Evolutionary conservation across 1,140 invertebrate species (phyloP).

Genomic region (Drosophila ironensis): DNA sequence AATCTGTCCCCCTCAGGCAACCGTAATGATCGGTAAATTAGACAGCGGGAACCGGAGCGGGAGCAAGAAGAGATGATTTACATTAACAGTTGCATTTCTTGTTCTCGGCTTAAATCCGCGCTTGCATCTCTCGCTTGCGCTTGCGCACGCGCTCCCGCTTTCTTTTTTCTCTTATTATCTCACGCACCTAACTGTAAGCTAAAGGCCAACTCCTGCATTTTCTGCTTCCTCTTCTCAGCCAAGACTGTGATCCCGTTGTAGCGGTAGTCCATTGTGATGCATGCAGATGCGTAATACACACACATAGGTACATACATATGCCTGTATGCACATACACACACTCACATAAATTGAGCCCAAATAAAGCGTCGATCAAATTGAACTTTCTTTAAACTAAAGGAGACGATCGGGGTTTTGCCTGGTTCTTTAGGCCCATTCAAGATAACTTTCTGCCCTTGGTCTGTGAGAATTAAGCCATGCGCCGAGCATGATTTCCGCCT

Average conservation of each 20-base stretch:
- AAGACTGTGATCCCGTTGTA: conserved; percentile 37
- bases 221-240: neutral
- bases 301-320: conserved; percentile 4
- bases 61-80: conserved; percentile 52
- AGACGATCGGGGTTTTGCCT: neutral
- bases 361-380: neutral
- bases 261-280: conserved; percentile 66
- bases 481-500: too few species aligned
- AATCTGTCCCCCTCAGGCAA: conserved; percentile 43
- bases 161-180: conserved; percentile 49
- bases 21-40: conserved; percentile 41
- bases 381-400: conserved; percentile 50
- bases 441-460: neutral
- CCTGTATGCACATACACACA: too few species aligned
- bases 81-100: conserved; percentile 80
- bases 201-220: conserved; percentile 56
- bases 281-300: conserved; percentile 22
- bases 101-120: conserved; percentile 45
- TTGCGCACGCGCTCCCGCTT: too few species aligned
- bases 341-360: neutral
- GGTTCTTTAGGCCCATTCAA: neutral
- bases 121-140: conserved; percentile 9
- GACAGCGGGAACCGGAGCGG: neutral
- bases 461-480: too few species aligned
- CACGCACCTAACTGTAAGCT: conserved; percentile 73